Base-by-base conservation (phyloP, 2,113 vertebrate genomes). In the zebrafish (Danio rerio) region DNA sequence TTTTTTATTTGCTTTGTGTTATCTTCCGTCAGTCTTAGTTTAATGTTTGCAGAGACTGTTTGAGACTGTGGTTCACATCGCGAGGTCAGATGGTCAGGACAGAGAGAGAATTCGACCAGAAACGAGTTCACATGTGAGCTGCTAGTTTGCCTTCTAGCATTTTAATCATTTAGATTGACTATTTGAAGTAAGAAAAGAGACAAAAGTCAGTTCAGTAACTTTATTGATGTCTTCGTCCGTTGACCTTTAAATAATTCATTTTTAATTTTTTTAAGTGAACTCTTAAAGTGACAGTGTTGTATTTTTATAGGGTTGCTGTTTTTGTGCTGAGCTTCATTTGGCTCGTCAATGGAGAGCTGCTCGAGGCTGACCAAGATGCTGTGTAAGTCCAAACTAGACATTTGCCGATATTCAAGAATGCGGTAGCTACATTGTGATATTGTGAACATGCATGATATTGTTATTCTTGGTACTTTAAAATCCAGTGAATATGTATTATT, bases 281-380 rank as follows among this genome's bases (percentile, higher is more conserved):
- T 79, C 62, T 79, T 79, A 68, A 66, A 79, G 61, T 76, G 72
- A 69, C 74, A n/a, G 40, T 72, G n/a, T 63, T 47, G 4, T 50
- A 10, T 58, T 49, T 63, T 52, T 66, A 61, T 59, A 86, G 85
- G 79, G 0, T 47, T 47, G 15, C 65, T n/a, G n/a, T 50, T 45
- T 58, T 74, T 15, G 13, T 86, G 8, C 15, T 63, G 55, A 43
- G 79, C 55, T 81, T 40, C 21, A 45, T 81, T 55, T 68, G 78
- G 43, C 52, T 74, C 31, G 79, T 74, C 52, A 21, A 1, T 20
- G 85, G 85, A 10, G 68, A 78, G 31, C 66, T 88, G 78, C 88
- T 94, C 40, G 94, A 95, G 82, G 83, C 82, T 53, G 89, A 95
- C 79, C 94, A 95, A 86, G 85, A 92, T 85, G 88, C 91, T 82